Conservation (phyloP, 1,140 invertebrate genomes). For the Drosophila azteca region DNA sequence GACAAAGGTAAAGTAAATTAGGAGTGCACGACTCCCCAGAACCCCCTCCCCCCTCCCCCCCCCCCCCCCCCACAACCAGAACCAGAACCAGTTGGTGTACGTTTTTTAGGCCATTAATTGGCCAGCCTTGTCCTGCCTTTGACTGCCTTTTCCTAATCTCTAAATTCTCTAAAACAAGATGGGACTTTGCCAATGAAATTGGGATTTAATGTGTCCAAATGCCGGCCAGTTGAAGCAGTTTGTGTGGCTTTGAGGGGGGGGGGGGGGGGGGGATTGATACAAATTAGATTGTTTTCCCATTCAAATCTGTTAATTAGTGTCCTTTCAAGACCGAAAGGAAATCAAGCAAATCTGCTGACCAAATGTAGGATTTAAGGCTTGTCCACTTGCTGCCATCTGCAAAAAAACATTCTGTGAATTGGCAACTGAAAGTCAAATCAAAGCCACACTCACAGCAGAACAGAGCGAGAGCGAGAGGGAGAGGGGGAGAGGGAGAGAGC, state of each 20-base stretch:
- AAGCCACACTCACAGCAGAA: slow-evolving; percentile 45
- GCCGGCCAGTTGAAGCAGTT: not conserved
- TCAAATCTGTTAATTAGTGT: slow-evolving; percentile 30
- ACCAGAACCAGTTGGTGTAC: slow-evolving; percentile 14
- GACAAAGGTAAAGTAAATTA: slow-evolving; percentile 61
- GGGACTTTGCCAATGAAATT: slow-evolving; percentile 4
- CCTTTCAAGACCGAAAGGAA: slow-evolving; percentile 25
- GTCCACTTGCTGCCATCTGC: slow-evolving; percentile 18
- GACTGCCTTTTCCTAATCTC: slow-evolving; percentile 14
- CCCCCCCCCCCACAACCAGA: too few species aligned
- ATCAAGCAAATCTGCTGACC: slow-evolving; percentile 11
- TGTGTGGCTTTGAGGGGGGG: too few species aligned
- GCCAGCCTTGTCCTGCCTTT: slow-evolving; percentile 7
- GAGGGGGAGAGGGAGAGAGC: not conserved
- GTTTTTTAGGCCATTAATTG: slow-evolving; percentile 74
- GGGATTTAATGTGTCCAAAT: not conserved
- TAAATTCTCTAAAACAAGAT: not conserved
- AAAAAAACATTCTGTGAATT: slow-evolving; percentile 39
- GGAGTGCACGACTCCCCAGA: slow-evolving; percentile 35
- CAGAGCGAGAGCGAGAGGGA: too few species aligned
- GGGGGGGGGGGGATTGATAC: too few species aligned
- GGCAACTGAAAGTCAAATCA: slow-evolving; percentile 71
- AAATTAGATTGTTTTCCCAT: slow-evolving; percentile 8
- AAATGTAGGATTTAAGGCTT: slow-evolving; percentile 27
- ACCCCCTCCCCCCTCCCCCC: too few species aligned